phyloP scores from a whole-genome alignment of 2,113 vertebrate species.

The Ammodytes dubius region DNA sequence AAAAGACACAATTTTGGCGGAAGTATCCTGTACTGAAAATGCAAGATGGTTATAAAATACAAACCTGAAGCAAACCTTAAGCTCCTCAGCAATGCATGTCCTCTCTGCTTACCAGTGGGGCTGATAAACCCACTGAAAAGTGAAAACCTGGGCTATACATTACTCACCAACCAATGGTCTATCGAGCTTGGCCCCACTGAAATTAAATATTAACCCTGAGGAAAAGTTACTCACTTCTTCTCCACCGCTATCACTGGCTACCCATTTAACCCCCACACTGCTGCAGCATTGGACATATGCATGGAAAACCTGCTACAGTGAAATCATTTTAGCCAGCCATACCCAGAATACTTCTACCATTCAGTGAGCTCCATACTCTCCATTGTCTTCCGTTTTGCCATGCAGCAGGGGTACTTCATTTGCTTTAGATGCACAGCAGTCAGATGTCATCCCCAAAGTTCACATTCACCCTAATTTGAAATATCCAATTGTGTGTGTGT shows the following conservation, averaged over 20 bases:
- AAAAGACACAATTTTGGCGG: background rate
- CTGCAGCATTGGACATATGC: background rate
- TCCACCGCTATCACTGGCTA: conserved; percentile 21
- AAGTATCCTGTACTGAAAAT: background rate
- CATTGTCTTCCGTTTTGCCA: background rate
- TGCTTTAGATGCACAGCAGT: background rate
- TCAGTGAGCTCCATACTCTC: background rate
- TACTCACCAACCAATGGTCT: conserved; percentile 54
- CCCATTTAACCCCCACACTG: conserved; percentile 9
- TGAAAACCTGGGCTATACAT: conserved; percentile 69
- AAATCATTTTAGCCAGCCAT: background rate
- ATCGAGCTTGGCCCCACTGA: conserved; percentile 66
- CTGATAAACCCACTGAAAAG: conserved; percentile 47
- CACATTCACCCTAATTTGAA: background rate
- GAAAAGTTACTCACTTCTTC: conserved; percentile 23
- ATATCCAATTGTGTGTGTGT: background rate
- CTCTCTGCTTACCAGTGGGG: conserved; percentile 12
- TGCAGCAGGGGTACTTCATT: background rate
- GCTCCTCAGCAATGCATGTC: conserved; percentile 35
- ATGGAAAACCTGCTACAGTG: background rate
- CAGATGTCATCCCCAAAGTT: background rate
- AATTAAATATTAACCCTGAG: conserved; percentile 81
- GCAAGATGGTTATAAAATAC: background rate
- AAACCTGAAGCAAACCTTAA: conserved; percentile 58
- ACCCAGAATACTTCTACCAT: background rate